Evolutionary conservation across 2,797 vertebrate genomes (phyloP).

Genomic region (Muraenolepis orangiensis): DNA sequence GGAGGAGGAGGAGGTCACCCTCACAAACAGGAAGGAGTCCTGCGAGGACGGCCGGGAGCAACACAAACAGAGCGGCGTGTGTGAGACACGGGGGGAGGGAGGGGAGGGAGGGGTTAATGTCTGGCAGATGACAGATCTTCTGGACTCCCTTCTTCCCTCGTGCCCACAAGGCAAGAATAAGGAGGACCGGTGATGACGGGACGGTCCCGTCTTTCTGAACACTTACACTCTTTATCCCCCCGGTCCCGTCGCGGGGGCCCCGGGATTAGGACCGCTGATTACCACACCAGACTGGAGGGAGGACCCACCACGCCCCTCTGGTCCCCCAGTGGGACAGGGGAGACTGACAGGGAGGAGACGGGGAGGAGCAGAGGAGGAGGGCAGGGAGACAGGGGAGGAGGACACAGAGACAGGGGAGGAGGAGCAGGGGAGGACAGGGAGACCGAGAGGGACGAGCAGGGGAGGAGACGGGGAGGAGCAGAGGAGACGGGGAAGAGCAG

Average conservation of each 20-base stretch:
- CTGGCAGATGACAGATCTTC: constrained; percentile 90
- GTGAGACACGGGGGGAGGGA: constrained; percentile 20
- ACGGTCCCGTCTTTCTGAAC: constrained; percentile 76
- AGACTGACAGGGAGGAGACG: too few species aligned
- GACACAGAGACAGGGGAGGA: too few species aligned
- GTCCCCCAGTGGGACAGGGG: constrained; percentile 20
- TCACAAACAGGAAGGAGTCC: constrained; percentile 60
- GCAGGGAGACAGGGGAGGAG: too few species aligned
- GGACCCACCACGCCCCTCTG: constrained; percentile 87
- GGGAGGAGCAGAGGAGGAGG: too few species aligned
- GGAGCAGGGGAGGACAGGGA: too few species aligned
- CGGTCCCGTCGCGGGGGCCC: constrained; percentile 74
- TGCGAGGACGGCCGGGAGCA: constrained; percentile 70
- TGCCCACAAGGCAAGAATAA: constrained; percentile 83
- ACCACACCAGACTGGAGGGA: constrained; percentile 88
- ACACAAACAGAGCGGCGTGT: constrained; percentile 45
- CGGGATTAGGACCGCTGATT: constrained; percentile 82
- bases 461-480: too few species aligned
- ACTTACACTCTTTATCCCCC: constrained; percentile 90
- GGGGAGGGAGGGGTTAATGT: constrained; percentile 70
- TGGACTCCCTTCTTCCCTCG: constrained; percentile 83
- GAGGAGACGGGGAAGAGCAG: too few species aligned
- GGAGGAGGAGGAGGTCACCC: too few species aligned
- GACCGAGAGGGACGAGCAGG: too few species aligned
- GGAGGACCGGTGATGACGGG: constrained; percentile 47